These are phyloP conservation scores for Scaptomyza caliginosa DNA, from an alignment of 2,888 invertebrate genomes.

Conservation along the genomic window DNA sequence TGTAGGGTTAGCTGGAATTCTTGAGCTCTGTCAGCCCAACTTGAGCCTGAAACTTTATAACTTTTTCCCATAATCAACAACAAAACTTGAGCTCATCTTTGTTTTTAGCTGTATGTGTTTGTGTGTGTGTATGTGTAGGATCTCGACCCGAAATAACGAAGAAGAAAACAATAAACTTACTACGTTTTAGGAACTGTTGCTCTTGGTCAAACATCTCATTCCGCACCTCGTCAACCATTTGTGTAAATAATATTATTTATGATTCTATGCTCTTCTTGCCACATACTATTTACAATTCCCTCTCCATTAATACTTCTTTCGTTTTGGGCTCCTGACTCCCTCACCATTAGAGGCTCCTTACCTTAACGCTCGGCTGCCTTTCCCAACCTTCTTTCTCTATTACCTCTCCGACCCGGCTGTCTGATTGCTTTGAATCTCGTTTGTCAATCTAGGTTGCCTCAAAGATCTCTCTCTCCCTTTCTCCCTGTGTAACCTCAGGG, in stretches of 20 bases:
- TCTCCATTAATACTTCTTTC: slow-evolving; percentile 24
- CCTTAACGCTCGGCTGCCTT: slow-evolving; percentile 67
- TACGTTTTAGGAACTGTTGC: slow-evolving; percentile 55
- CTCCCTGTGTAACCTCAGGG: slow-evolving; percentile 46
- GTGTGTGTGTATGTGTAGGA: slow-evolving; percentile 53
- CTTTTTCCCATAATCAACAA: slow-evolving; percentile 62
- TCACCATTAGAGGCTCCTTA: slow-evolving; percentile 58
- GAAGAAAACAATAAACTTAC: slow-evolving; percentile 7
- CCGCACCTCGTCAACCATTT: slow-evolving; percentile 59
- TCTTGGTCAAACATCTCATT: slow-evolving; percentile 13
- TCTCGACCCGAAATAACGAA: slow-evolving; percentile 64
- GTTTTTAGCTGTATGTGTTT: slow-evolving; percentile 61
- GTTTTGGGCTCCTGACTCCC: slow-evolving; percentile 39
- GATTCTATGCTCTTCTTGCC: slow-evolving; percentile 31
- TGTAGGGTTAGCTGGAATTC: slow-evolving; percentile 64
- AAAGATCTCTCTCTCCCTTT: neutral
- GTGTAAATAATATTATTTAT: slow-evolving; percentile 77
- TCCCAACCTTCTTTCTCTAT: slow-evolving; percentile 38
- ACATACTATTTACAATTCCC: slow-evolving; percentile 45
- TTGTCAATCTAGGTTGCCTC: slow-evolving; percentile 72
- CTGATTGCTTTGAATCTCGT: slow-evolving; percentile 70
- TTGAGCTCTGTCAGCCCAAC: slow-evolving; percentile 12
- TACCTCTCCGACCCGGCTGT: slow-evolving; percentile 33
- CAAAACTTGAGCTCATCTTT: slow-evolving; percentile 68
- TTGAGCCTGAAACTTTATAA: slow-evolving; percentile 69